These are phyloP conservation scores for Phocoena phocoena DNA, from an alignment of 2,113 vertebrate species.

Conservation along the genomic window DNA sequence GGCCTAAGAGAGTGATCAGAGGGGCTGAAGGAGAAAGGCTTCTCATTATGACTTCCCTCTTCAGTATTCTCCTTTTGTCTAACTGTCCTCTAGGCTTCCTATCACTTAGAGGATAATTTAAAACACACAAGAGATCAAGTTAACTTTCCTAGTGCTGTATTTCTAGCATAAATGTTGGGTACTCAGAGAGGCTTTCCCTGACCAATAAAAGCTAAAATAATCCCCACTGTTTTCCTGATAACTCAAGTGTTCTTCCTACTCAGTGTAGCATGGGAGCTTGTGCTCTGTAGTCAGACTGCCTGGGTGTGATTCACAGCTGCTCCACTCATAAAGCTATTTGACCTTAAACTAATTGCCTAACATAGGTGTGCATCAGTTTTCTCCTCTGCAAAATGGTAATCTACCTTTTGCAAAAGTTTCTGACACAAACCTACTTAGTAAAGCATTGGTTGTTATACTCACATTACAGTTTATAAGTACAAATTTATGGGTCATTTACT, in stretches of 20 bases:
- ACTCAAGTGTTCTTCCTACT: not conserved
- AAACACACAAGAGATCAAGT: not conserved
- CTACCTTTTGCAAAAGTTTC: not conserved
- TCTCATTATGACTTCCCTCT: not conserved
- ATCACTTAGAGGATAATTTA: conserved; percentile 5
- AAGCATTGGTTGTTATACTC: not conserved
- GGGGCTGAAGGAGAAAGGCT: not conserved
- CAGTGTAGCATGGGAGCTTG: not conserved
- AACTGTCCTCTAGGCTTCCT: not conserved
- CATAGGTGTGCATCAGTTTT: not conserved
- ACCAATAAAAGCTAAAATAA: conserved; percentile 3
- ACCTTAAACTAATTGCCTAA: not conserved
- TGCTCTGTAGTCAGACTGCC: not conserved
- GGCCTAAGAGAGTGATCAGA: not conserved
- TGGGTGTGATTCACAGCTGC: not conserved
- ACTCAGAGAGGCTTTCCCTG: not conserved
- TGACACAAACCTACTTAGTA: not conserved
- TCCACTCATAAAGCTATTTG: not conserved
- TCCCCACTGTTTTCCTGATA: not conserved
- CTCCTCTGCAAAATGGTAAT: not conserved
- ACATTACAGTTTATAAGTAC: not conserved
- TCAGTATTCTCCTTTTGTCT: not conserved
- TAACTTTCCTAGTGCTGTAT: not conserved
- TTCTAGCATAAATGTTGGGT: not conserved
- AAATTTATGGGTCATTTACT: not conserved